phyloP scores from a whole-genome alignment of 2,888 invertebrate species.

The Pandemis corylana region DNA sequence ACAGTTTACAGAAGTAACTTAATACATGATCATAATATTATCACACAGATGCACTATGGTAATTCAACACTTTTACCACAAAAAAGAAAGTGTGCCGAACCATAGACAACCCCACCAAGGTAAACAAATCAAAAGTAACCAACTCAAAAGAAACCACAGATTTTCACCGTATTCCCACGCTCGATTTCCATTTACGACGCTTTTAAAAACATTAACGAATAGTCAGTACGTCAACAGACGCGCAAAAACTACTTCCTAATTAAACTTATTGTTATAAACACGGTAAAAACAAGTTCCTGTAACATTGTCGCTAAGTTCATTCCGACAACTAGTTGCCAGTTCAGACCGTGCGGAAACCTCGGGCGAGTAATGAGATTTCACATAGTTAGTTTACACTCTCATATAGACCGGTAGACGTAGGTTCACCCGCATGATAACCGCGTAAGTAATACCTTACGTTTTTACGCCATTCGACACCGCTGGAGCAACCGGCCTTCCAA shows the following conservation, averaged over 20 bases:
- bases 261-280: constrained; percentile 20
- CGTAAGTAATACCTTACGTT: constrained; percentile 48
- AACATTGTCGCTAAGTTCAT: constrained; percentile 13
- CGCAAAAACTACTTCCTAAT: constrained; percentile 29
- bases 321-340: constrained; percentile 29
- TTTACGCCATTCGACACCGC: constrained; percentile 69
- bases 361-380: constrained; percentile 9
- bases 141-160: constrained; percentile 14
- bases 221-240: constrained; percentile 16
- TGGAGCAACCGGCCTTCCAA: constrained; percentile 71
- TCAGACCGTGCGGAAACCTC: constrained; percentile 1
- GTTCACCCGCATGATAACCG: constrained; percentile 44
- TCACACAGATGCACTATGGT: not conserved
- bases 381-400: constrained; percentile 22
- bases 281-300: constrained; percentile 36
- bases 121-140: constrained; percentile 22
- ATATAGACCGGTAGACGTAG: constrained; percentile 37
- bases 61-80: constrained; percentile 22
- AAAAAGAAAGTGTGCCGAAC: constrained; percentile 39
- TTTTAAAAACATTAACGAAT: constrained; percentile 6
- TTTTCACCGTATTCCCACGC: constrained; percentile 14
- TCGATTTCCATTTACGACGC: not conserved
- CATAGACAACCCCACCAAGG: constrained; percentile 24
- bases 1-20: not conserved
- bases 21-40: not conserved